phyloP scores from a whole-genome alignment of 2,888 invertebrate species.

The Spilosoma lubricipeda region DNA sequence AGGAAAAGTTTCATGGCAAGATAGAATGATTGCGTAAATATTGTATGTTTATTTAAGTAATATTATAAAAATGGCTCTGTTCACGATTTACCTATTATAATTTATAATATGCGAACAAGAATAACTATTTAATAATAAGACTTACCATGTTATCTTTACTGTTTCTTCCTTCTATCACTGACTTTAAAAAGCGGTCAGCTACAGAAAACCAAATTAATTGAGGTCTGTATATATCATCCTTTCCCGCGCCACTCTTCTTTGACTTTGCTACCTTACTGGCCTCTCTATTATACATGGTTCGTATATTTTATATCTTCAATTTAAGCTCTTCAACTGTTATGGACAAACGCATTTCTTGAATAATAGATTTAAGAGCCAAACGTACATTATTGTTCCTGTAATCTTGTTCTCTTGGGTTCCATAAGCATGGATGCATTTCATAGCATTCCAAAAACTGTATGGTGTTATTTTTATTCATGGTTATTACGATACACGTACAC shows the following conservation, averaged over 20 bases:
- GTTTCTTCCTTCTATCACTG: slow-evolving; percentile 55
- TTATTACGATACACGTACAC: slow-evolving; percentile 38
- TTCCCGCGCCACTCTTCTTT: slow-evolving; percentile 53
- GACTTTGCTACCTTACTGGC: slow-evolving; percentile 55
- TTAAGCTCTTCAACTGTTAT: slow-evolving; percentile 52
- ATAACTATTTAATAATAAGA: slow-evolving; percentile 48
- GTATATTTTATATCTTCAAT: slow-evolving; percentile 56
- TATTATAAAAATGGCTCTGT: slow-evolving; percentile 30
- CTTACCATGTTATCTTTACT: slow-evolving; percentile 53
- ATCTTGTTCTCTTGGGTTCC: slow-evolving; percentile 49
- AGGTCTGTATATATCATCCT: slow-evolving; percentile 54
- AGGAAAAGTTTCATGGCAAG: slow-evolving; percentile 50
- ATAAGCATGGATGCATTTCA: slow-evolving; percentile 46
- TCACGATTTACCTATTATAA: slow-evolving; percentile 23
- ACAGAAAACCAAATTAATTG: slow-evolving; percentile 57
- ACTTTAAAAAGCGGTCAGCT: slow-evolving; percentile 58
- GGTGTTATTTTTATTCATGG: slow-evolving; percentile 48
- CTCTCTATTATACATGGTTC: slow-evolving; percentile 53
- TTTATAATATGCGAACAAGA: slow-evolving; percentile 39
- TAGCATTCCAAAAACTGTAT: slow-evolving; percentile 52
- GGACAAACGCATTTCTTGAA: slow-evolving; percentile 22
- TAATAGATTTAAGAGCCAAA: slow-evolving; percentile 48
- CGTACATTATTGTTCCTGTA: slow-evolving; percentile 34
- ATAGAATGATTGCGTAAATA: slow-evolving; percentile 33
- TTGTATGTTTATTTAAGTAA: slow-evolving; percentile 40